Percentiles rank a stretch among this genome's conserved stretches.
Evolutionary conservation across 2,888 invertebrate genomes (phyloP).

Genomic region (Dryomyza anilis): DNA sequence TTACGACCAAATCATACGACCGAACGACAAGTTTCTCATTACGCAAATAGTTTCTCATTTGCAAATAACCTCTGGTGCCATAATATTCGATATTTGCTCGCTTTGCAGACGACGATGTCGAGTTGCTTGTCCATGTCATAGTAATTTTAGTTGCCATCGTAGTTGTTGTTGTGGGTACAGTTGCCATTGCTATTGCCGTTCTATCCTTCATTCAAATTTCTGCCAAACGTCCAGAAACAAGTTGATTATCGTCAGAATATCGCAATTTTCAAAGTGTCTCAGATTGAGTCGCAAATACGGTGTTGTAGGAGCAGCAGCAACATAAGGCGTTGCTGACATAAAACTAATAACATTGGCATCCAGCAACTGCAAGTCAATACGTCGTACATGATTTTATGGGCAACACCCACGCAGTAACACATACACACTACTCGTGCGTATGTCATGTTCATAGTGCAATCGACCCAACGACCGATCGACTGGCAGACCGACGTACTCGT

Average conservation of each 20-base stretch:
- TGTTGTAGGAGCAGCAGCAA: background rate
- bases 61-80: conserved; percentile 1
- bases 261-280: background rate
- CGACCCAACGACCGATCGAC: background rate
- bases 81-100: conserved; percentile 2
- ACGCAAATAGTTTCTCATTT: conserved; percentile 3
- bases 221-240: conserved; percentile 2
- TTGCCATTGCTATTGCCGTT: background rate
- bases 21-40: conserved; percentile 18
- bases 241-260: conserved; percentile 6
- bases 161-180: background rate
- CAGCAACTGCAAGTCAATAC: background rate
- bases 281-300: background rate
- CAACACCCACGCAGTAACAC: background rate
- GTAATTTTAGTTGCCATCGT: background rate
- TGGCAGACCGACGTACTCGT: background rate
- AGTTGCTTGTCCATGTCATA: too few species aligned
- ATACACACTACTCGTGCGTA: background rate
- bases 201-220: conserved; percentile 9
- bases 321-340: background rate
- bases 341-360: conserved; percentile 11
- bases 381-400: background rate
- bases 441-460: background rate
- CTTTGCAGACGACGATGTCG: background rate
- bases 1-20: too few species aligned